Conservation (phyloP, 1,140 invertebrate genomes). For the Acromyrmex echinatior region DNA sequence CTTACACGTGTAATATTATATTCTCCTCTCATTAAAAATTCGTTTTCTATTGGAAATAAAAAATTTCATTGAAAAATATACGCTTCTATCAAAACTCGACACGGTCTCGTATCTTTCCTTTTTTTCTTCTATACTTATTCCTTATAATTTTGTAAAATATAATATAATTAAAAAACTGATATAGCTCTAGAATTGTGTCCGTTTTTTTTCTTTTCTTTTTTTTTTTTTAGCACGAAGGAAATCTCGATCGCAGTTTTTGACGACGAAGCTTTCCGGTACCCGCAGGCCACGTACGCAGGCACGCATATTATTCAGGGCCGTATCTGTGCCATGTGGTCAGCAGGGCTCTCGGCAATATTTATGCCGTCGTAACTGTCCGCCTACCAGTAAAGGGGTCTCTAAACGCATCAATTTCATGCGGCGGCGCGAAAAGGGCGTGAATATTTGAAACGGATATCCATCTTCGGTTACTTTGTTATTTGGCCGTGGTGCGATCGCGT, state of each 20-base stretch:
- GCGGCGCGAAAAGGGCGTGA: slow-evolving; percentile 85
- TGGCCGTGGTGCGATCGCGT: slow-evolving; percentile 71
- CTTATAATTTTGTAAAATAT: not conserved
- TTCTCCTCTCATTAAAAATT: not conserved
- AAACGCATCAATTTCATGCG: slow-evolving; percentile 86
- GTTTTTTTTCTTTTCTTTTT: no score
- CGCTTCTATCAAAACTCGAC: not conserved
- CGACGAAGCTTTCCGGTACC: slow-evolving; percentile 62
- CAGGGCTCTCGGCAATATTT: slow-evolving; percentile 84
- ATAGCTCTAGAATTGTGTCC: not conserved
- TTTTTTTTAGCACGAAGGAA: not conserved
- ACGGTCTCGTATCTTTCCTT: not conserved
- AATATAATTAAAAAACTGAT: no score
- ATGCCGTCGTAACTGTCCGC: slow-evolving; percentile 85
- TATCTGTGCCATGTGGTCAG: slow-evolving; percentile 84
- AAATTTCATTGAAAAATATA: not conserved
- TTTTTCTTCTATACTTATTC: not conserved
- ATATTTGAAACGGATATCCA: slow-evolving; percentile 87
- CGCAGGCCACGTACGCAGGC: slow-evolving; percentile 57
- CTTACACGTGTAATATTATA: not conserved
- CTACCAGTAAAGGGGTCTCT: slow-evolving; percentile 84
- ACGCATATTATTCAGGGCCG: slow-evolving; percentile 74
- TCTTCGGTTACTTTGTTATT: slow-evolving; percentile 84
- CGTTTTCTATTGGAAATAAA: not conserved
- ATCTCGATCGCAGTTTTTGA: slow-evolving; percentile 44